Evolutionary conservation across 1,140 invertebrate species (phyloP), one percentile per base, ranked within the genome.

Genomic region (Bombus balteatus): DNA sequence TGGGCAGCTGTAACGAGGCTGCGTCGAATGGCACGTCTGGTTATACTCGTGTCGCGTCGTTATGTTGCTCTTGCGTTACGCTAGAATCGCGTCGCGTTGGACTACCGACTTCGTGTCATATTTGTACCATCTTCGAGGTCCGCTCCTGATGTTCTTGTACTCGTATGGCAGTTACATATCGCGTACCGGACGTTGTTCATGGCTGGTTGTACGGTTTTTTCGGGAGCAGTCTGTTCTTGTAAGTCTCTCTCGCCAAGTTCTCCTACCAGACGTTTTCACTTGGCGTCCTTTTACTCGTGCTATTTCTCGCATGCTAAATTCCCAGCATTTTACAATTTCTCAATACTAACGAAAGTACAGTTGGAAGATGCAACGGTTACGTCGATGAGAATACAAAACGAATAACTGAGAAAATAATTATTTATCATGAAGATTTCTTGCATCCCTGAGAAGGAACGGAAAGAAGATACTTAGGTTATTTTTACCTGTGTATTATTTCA

Each of bases 41-140:
- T 41, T n/a, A 13, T n/a, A n/a, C 70, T 18, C 70, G n/a, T 53
- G 41, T 28, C 39, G 12, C 22, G 37, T 66, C 62, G 76, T 66
- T 59, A 25, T 39, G 75, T 77, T 65, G 59, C 39, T 73, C 18
- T 37, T 37, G 15, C 37, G 37, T 10, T 8, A 43, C 59, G 34
- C 37, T 57, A 6, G 37, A 59, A 77, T 41, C 53, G 47, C 68
- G 43, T 41, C 53, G 32, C 68, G 43, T 83, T 37, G 13, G 13
- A 71, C 82, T 79, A 79, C 75, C 66, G 47, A 53, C 47, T 59
- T 70, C 65, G 75, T 71, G 66, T 84, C 74, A 70, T 71, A 83
- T 84, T 84, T 47, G 75, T 79, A 71, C 81, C 32, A 32, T 75
- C 12, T 25, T 39, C 57, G 72, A 76, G 32, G 13, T 2, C 25